A percentile compares a stretch with the other conserved stretches of the same genome.
Conservation (phyloP, 2,113 vertebrate genomes). For the Mesocricetus auratus region DNA sequence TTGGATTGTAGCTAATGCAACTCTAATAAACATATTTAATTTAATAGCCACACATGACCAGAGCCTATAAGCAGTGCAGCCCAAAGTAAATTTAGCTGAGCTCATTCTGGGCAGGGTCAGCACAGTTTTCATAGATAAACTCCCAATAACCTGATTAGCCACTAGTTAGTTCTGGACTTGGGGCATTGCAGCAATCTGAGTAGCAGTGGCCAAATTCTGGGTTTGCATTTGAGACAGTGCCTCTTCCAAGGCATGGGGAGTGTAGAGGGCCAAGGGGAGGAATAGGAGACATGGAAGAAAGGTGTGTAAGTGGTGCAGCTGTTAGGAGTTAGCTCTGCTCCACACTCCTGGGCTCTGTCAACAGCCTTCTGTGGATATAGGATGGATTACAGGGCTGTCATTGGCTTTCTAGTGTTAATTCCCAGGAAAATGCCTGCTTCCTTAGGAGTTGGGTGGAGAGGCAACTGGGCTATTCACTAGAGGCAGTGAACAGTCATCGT, state of each 20-base stretch:
- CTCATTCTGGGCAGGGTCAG: constrained; percentile 25
- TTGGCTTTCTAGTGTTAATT: background rate
- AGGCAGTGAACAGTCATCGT: background rate
- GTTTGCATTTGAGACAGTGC: constrained; percentile 2
- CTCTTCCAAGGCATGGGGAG: background rate
- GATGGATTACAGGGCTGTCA: background rate
- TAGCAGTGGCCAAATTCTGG: background rate
- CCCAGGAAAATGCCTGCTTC: background rate
- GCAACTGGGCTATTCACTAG: background rate
- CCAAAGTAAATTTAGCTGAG: background rate
- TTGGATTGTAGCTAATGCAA: background rate
- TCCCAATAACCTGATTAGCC: constrained; percentile 33
- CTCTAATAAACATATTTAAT: constrained; percentile 49
- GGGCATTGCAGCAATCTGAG: background rate
- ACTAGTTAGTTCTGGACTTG: constrained; percentile 33
- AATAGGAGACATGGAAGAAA: accelerated
- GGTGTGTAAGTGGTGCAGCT: background rate
- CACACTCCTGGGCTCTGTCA: background rate
- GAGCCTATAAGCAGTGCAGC: background rate
- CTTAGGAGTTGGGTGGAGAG: background rate
- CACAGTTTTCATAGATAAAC: constrained; percentile 48
- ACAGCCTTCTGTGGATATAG: background rate
- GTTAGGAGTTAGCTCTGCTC: background rate
- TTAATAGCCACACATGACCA: constrained; percentile 32
- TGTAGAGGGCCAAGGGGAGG: accelerated